Conservation (phyloP, 2,888 invertebrate species). For the Drosophila fulvimacula region DNA sequence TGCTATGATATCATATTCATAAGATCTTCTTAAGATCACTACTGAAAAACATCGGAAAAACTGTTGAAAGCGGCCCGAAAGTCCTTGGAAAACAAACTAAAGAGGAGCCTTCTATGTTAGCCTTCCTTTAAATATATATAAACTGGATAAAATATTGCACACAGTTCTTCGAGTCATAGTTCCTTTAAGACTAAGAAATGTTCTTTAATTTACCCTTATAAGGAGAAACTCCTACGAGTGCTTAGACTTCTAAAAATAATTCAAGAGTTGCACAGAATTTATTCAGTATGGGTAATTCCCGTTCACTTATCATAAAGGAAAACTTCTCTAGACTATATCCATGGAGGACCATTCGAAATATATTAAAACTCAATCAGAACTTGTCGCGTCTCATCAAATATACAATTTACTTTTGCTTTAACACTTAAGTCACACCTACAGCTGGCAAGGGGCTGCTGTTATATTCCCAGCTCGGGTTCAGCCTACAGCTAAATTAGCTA, state of each 20-base stretch:
- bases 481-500: slow-evolving; percentile 61
- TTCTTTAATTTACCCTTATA: too few species aligned
- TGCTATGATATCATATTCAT: not conserved
- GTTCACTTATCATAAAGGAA: not conserved
- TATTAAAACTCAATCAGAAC: slow-evolving; percentile 33
- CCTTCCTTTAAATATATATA: not conserved
- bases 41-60: not conserved
- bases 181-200: not conserved
- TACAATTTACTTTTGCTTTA: slow-evolving; percentile 54
- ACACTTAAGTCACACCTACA: slow-evolving; percentile 52
- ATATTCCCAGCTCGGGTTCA: slow-evolving; percentile 14
- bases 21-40: not conserved
- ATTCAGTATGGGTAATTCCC: not conserved
- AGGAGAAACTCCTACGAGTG: not conserved
- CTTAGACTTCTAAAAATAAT: not conserved
- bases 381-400: slow-evolving; percentile 51
- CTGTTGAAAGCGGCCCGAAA: not conserved
- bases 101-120: too few species aligned
- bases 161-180: not conserved
- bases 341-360: not conserved
- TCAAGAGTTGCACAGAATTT: not conserved
- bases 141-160: not conserved
- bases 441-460: not conserved
- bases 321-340: not conserved
- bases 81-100: not conserved